phyloP scores from a whole-genome alignment of 2,888 invertebrate species.

The Nymphalis polychloros region DNA sequence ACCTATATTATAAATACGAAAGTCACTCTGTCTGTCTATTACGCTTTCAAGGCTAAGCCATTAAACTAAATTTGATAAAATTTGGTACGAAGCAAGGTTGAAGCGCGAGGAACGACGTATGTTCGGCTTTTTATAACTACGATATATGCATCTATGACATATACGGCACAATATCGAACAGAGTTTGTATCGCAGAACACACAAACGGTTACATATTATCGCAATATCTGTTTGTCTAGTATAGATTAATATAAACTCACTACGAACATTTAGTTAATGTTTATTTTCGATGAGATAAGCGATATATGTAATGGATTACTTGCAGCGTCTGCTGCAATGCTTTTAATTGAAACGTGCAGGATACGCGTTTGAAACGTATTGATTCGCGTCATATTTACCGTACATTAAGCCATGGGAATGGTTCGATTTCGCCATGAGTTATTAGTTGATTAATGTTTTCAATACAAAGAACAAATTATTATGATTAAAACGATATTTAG shows the following conservation, averaged over 20 bases:
- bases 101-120: no score
- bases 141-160: background rate
- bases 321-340: constrained; percentile 9
- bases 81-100: no score
- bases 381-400: constrained; percentile 25
- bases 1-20: no score
- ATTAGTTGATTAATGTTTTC: constrained; percentile 9
- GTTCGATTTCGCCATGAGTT: background rate
- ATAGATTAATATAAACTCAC: constrained; percentile 1
- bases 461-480: background rate
- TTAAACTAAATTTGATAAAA: no score
- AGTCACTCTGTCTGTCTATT: no score
- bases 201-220: background rate
- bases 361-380: constrained; percentile 28
- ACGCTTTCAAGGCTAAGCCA: no score
- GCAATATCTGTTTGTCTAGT: background rate
- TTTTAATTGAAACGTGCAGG: constrained; percentile 30
- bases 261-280: background rate
- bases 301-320: constrained; percentile 10
- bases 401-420: background rate
- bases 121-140: no score
- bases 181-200: background rate
- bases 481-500: background rate
- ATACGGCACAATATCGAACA: background rate
- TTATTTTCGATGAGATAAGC: background rate